These are phyloP conservation scores for Triops longicaudatus DNA, from an alignment of 1,140 invertebrate genomes.

Conservation along the genomic window DNA sequence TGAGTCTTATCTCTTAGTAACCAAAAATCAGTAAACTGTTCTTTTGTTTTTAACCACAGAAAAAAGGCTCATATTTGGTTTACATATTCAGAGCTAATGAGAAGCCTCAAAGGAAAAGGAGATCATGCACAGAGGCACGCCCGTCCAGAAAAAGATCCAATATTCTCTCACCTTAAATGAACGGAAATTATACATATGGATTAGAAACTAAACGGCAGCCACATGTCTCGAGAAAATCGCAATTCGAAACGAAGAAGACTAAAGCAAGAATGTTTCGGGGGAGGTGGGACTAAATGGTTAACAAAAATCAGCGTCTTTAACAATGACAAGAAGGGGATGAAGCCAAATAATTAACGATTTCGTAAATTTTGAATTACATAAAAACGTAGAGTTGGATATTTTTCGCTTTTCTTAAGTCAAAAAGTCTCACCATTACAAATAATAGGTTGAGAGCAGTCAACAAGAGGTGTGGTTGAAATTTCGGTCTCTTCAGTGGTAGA, in stretches of 20 bases:
- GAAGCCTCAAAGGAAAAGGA: background rate
- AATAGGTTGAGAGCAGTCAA: background rate
- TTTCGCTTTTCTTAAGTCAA: background rate
- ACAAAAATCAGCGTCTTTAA: background rate
- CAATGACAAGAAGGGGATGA: background rate
- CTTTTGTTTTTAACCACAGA: background rate
- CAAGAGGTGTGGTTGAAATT: background rate
- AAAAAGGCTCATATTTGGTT: background rate
- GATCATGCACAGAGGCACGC: slow-evolving; percentile 9
- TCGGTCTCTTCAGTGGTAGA: background rate
- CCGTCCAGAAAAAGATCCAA: slow-evolving; percentile 4
- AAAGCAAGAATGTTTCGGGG: background rate
- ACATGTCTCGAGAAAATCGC: background rate
- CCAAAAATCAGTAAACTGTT: background rate
- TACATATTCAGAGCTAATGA: background rate
- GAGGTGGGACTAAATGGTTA: background rate
- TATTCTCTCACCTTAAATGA: background rate
- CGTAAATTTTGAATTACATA: background rate
- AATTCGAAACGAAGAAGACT: background rate
- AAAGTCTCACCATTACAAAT: background rate
- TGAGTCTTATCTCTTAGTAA: background rate
- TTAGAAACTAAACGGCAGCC: background rate
- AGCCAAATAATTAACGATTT: slow-evolving; percentile 5
- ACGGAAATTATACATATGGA: background rate
- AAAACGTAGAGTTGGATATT: background rate